Evolutionary conservation across 2,113 vertebrate genomes (phyloP).

Genomic region (Morone chrysops): DNA sequence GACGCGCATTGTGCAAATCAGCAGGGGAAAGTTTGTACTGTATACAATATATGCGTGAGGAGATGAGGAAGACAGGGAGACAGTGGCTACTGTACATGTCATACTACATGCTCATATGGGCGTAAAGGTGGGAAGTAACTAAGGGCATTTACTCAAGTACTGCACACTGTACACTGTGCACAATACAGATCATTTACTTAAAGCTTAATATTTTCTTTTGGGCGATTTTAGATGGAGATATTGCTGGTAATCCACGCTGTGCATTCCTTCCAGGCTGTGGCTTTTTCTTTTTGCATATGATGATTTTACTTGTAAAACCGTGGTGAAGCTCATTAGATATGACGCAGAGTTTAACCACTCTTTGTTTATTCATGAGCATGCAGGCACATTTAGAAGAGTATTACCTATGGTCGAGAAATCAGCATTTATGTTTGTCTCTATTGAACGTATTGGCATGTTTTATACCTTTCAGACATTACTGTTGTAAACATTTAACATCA

Average conservation of each 20-base stretch:
- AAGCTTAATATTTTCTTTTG: background rate
- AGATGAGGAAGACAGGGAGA: background rate
- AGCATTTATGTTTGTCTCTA: background rate
- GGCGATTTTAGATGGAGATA: background rate
- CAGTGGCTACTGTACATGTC: background rate
- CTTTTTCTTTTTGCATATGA: constrained; percentile 19
- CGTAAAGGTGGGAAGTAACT: constrained; percentile 2
- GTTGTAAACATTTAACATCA: background rate
- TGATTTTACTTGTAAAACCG: constrained; percentile 9
- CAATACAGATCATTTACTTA: background rate
- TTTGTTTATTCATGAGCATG: background rate
- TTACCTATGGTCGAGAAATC: background rate
- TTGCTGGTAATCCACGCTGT: background rate
- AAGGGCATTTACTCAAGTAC: constrained; percentile 16
- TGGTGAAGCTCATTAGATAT: background rate
- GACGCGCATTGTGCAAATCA: constrained; percentile 26
- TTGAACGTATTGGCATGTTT: background rate
- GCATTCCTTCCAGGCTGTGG: background rate
- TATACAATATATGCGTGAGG: background rate
- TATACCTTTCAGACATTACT: background rate
- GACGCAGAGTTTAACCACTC: background rate
- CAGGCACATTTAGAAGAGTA: background rate
- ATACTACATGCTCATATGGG: constrained; percentile 4
- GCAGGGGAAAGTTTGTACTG: constrained; percentile 42
- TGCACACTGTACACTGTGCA: background rate